A percentile compares a stretch with the other conserved stretches of the same genome.
Conservation (phyloP, 2,888 invertebrate genomes). For the Spilosoma lubricipeda region DNA sequence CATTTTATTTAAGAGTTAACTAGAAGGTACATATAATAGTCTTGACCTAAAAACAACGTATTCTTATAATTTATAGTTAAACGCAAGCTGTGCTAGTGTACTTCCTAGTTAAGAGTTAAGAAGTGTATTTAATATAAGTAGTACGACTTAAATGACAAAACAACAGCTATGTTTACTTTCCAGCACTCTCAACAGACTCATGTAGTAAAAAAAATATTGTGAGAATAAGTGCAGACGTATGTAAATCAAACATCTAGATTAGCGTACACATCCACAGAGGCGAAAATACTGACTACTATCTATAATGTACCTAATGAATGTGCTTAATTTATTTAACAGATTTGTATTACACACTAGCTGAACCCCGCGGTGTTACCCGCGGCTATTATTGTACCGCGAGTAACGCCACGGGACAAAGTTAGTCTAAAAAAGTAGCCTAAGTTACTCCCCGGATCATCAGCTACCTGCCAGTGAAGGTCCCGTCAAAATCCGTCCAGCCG, state of each 20-base stretch:
- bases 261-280: neutral
- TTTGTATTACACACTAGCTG: no score
- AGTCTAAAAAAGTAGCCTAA: no score
- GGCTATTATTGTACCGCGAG: no score
- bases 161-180: neutral
- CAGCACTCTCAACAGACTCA: neutral
- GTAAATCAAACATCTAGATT: constrained; percentile 2
- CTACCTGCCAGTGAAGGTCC: no score
- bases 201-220: constrained; percentile 1
- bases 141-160: neutral
- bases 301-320: no score
- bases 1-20: no score
- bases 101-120: neutral
- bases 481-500: no score
- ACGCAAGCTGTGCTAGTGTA: neutral
- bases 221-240: constrained; percentile 4
- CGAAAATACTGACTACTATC: neutral
- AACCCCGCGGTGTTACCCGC: no score
- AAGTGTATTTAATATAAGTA: neutral
- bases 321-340: no score
- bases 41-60: neutral
- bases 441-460: no score
- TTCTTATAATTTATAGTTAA: neutral
- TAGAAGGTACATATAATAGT: no score
- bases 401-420: no score